Conservation (phyloP, 2,113 vertebrate genomes). For the Columba janthina region DNA sequence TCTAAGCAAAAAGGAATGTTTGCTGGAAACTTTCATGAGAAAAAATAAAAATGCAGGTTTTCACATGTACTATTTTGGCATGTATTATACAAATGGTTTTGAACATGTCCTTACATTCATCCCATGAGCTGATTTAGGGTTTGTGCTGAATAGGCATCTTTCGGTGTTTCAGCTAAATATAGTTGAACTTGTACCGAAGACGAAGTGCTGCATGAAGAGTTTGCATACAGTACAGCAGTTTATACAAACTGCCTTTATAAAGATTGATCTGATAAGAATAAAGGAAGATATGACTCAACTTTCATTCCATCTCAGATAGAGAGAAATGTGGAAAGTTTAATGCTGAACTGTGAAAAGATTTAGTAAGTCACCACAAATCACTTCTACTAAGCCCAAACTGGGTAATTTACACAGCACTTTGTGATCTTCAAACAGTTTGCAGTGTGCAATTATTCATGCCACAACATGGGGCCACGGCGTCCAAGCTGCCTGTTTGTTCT, state of each 20-base stretch:
- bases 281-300: slow-evolving; percentile 63
- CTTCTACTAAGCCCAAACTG: slow-evolving; percentile 76
- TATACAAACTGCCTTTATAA: slow-evolving; percentile 36
- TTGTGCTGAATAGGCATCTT: not conserved
- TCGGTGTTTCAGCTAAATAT: slow-evolving; percentile 9
- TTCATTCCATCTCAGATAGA: slow-evolving; percentile 27
- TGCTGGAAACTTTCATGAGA: not conserved
- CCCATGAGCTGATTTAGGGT: slow-evolving; percentile 11
- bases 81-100: not conserved
- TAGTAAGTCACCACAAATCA: slow-evolving; percentile 80
- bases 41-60: not conserved
- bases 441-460: slow-evolving; percentile 84
- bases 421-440: slow-evolving; percentile 82
- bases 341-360: slow-evolving; percentile 78
- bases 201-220: not conserved
- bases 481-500: slow-evolving; percentile 86
- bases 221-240: not conserved
- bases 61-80: slow-evolving; percentile 19
- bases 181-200: slow-evolving; percentile 20
- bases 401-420: slow-evolving; percentile 81
- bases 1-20: slow-evolving; percentile 39
- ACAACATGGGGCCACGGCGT: slow-evolving; percentile 79
- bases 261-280: slow-evolving; percentile 46
- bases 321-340: slow-evolving; percentile 73
- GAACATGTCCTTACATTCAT: slow-evolving; percentile 9